Base-by-base conservation (phyloP, 2,888 invertebrate genomes). In the Hirtodrosophila confusa region DNA sequence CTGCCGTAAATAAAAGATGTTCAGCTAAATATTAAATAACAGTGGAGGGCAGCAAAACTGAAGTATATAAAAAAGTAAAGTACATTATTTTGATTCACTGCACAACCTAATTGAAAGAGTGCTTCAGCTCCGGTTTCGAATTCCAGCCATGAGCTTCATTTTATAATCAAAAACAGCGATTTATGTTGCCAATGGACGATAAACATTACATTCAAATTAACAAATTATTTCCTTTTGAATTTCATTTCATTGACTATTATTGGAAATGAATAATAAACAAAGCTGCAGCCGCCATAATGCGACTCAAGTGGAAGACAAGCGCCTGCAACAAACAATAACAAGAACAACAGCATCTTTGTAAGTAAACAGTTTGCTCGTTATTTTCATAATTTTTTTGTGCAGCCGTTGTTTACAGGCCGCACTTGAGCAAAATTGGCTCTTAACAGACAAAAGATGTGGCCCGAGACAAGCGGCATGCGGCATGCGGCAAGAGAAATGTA, bases 301-400 rank as follows among this genome's bases (percentile, higher is more conserved):
- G 64, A 39, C 37, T 82, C 73, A 66, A 79, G 74, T 62, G 76
- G 67, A 56, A 63, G 17, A 17, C 17, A 17, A 17, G 17, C 48
- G 53, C 56, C 63, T 61, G 72, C 69, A 17, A 48, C 55, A 49
- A 55, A 60, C 45, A 56, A 23, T 23, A 36, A 40, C 33, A 49
- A 53, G 50, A 63, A 44, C 45, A 31, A 35, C 17, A 17, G 17
- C 17, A 17, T 17, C 17, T 17, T 31, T 17, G 35, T 51, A 62
- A 58, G 55, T 39, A 62, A 65, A 60, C 60, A 60, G 39, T 50
- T 54, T 48, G 44, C 2, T 10, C 9, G 49, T 56, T 44, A 55
- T 23, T 58, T 55, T 17, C 36, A 9, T 31, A 6, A 31, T 31
- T 31, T 31, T 31, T 29, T 31, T 31, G 50, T 51, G 39, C 31